phyloP scores from a whole-genome alignment of 2,113 vertebrate genomes.

The Oreochromis spilurus region DNA sequence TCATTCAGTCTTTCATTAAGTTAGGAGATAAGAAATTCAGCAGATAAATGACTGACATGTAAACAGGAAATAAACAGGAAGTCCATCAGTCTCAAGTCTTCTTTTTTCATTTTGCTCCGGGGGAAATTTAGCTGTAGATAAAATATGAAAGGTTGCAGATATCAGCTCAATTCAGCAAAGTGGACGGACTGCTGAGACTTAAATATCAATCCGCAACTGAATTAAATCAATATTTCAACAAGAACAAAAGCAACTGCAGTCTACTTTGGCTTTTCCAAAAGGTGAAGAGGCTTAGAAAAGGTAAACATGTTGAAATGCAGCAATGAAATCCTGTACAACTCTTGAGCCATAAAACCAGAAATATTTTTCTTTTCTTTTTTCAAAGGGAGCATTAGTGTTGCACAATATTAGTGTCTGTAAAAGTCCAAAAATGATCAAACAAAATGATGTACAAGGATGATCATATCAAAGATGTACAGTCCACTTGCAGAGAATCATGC shows the following conservation, averaged over 20 bases:
- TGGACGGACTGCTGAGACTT: constrained; percentile 62
- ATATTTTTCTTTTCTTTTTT: background rate
- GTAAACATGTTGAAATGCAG: constrained; percentile 58
- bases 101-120: background rate
- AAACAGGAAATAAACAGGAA: constrained; percentile 50
- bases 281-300: constrained; percentile 73
- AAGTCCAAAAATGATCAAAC: constrained; percentile 44
- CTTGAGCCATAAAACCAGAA: constrained; percentile 48
- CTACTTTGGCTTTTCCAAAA: constrained; percentile 76
- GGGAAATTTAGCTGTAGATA: constrained; percentile 22
- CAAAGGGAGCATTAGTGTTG: constrained; percentile 45
- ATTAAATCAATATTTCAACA: constrained; percentile 31
- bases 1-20: constrained; percentile 16
- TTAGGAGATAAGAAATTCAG: background rate
- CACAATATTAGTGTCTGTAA: constrained; percentile 48
- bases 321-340: constrained; percentile 56
- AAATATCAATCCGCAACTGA: constrained; percentile 54
- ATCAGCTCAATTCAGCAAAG: constrained; percentile 52
- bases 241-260: constrained; percentile 69
- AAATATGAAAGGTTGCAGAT: constrained; percentile 41
- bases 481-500: constrained; percentile 69
- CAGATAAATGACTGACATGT: constrained; percentile 27
- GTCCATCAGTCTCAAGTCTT: constrained; percentile 22
- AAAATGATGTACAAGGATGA: constrained; percentile 56
- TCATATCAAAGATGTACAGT: constrained; percentile 50